Evolutionary conservation across 1,140 invertebrate genomes (phyloP), one percentile per base, ranked within the genome.

Genomic region (Vollenhovia emeryi): DNA sequence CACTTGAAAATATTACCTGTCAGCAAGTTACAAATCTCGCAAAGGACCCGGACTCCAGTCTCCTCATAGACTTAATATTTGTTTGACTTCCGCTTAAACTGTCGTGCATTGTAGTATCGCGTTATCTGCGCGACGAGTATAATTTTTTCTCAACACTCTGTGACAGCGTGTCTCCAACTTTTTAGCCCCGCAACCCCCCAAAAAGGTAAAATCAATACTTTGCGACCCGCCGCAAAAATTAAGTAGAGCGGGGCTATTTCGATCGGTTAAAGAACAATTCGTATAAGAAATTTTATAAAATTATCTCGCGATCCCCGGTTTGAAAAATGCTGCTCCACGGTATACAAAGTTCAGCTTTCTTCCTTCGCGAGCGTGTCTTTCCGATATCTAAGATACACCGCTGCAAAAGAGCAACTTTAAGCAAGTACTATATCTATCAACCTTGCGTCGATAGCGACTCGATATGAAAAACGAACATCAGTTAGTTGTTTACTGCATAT

Each of bases 371-470:
- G n/a, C 13, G 45, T 13, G 13, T 40, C 11, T 66, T 66, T 66
- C 13, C 24, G 33, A 36, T 8, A 24, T 68, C 13, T 48, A 30
- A 45, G 15, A n/a, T 15, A 15, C 11, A 68, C 52, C 27, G 8
- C 27, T 36, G 36, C 33, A 30, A 33, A 73, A 73, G 45, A 73
- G 15, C 33, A 68, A 68, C 64, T 69, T 69, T 45, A 6, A 66
- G 43, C 36, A 60, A 43, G 36, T 18, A 36, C 3, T n/a, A 6
- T 36, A 55, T 73, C 18, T 30, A 18, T 18, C 24, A 27, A 43
- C 24, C 24, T 45, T 30, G 24, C 40, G 40, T n/a, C 11, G 43
- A 64, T 30, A 62, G 59, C 21, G n/a, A 21, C 18, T 64, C n/a
- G 62, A 36, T 43, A 75, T 9, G 13, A 40, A 74, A 74, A 40